Evolutionary conservation across 2,888 invertebrate genomes (phyloP), one percentile per base, ranked within the genome.

Genomic region (Coecobrya sp.): DNA sequence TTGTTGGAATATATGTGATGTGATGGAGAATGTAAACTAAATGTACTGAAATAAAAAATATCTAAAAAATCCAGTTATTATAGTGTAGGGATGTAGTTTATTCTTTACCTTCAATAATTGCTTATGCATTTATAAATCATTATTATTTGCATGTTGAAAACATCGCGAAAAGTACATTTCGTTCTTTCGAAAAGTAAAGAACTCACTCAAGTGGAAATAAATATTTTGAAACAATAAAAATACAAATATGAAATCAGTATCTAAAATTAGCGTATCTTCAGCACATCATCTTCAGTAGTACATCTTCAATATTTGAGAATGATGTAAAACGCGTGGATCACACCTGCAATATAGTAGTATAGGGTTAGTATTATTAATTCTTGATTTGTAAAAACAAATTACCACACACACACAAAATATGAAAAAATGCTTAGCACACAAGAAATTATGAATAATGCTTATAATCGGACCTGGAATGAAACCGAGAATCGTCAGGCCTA

Each of bases 401-500:
- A n/a, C n/a, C n/a, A n/a, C n/a, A n/a, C n/a, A n/a, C n/a, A n/a
- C n/a, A n/a, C n/a, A n/a, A n/a, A n/a, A n/a, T n/a, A n/a, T n/a
- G n/a, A n/a, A n/a, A n/a, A n/a, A n/a, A n/a, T n/a, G n/a, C n/a
- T n/a, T n/a, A n/a, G n/a, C n/a, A n/a, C n/a, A 30, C 19, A 30
- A n/a, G 68, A 5, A 27, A 68, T n/a, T n/a, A n/a, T n/a, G n/a
- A 27, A 4, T 30, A 16, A 11, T 68, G n/a, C n/a, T n/a, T n/a
- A 22, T 0, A 27, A 13, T 7, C 87, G 94, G 94, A 62, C 94
- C 95, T 16, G 95, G 95, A 30, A 95, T 95, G 85, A 89, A 95
- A 10, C 95, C 95, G 36, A 95, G 93, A 13, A 93, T 45, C 0
- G 95, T 95, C 16, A 95, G 85, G 0, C 90, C 94, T 49, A 95